Evolutionary conservation across 1,140 invertebrate species (phyloP), one percentile per base, ranked within the genome.

Genomic region (Tyrophagus putrescentiae): DNA sequence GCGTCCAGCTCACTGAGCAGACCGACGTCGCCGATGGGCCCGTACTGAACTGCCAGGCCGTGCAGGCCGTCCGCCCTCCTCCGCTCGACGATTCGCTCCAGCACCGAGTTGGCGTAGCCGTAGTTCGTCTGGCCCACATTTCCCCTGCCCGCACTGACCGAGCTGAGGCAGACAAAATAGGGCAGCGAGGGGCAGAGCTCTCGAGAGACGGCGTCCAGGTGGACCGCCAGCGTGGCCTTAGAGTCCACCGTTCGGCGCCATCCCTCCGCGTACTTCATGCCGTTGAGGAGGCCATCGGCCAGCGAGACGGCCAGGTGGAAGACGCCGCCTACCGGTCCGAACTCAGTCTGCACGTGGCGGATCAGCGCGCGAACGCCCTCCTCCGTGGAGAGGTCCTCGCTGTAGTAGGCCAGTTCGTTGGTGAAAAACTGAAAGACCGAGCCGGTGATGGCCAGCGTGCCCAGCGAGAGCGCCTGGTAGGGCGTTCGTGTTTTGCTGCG

Each of bases 81-180:
- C 36, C 70, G 64, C 65, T 79, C 77, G 29, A 76, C 75, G 18
- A 79, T 83, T 54, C 91, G 79, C 72, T 97, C 93, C 90, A 96
- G 95, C 4, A 83, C 83, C 0, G 90, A 93, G 73, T 98, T 98
- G 27, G 93, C 90, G 64, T 78, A 77, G 53, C 90, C 92, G 69
- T 97, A 97, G 74, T 97, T 98, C 21, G 82, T 79, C 73, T 97
- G 93, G 1, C 92, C 93, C 59, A 82, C 78, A 72, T 97, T 97
- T 59, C 94, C 94, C 58, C 88, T 80, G 5, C 92, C 93, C 72
- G 90, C 91, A 11, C 85, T 85, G 23, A 97, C 83, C 25, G 88
- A 93, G 9, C 93, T 97, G 75, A 97, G 97, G 16, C 80, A 84
- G 11, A 91, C 84, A 69, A 94, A 96, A 72, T 89, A 87, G 64